Base-by-base conservation (phyloP, 2,113 vertebrate genomes). In the Catharus fuscescens region DNA sequence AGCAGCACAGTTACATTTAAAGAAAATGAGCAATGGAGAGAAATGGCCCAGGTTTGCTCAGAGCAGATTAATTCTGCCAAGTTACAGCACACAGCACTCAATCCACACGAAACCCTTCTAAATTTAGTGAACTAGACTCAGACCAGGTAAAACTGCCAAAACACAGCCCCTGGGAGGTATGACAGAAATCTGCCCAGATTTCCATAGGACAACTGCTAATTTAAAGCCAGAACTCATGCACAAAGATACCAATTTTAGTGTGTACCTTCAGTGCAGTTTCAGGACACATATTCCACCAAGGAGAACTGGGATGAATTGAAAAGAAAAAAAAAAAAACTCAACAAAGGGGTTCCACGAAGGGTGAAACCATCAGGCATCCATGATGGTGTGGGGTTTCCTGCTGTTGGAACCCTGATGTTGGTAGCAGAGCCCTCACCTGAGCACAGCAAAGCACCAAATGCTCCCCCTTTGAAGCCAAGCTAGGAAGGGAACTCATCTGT, bases 401-500 rank as follows among this genome's bases (percentile, higher is more conserved):
- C 24, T 76, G 15, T 4, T 57, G 52, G 59, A 57, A 50, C 14
- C 25, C 21, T 3, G 0, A 1, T 52, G 26, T 14, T 38, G 28
- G 53, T 40, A 32, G n/a, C 38, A 66, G 69, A 74, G 24, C 61
- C 29, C 29, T 31, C 36, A 44, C 8, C 14, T 38, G 52, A 80
- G 28, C 15, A 19, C 61, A 60, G 47, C 47, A 26, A 54, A 61
- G 20, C 31, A 14, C 29, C 97, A 97, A 93, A 21, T 3, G 4
- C n/a, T 89, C 80, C 82, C 74, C 95, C 95, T 97, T 97, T 93
- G 98, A 97, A 97, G 95, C 57, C 54, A 34, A 90, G 86, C 84
- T 79, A 74, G 89, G 86, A 86, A 91, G 80, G 80, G 76, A 90
- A 86, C 62, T 67, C 92, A 89, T 56, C 70, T 87, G 66, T 10